These are phyloP conservation scores for Oreochromis aureus DNA, from an alignment of 2,113 vertebrate species.

Conservation along the genomic window DNA sequence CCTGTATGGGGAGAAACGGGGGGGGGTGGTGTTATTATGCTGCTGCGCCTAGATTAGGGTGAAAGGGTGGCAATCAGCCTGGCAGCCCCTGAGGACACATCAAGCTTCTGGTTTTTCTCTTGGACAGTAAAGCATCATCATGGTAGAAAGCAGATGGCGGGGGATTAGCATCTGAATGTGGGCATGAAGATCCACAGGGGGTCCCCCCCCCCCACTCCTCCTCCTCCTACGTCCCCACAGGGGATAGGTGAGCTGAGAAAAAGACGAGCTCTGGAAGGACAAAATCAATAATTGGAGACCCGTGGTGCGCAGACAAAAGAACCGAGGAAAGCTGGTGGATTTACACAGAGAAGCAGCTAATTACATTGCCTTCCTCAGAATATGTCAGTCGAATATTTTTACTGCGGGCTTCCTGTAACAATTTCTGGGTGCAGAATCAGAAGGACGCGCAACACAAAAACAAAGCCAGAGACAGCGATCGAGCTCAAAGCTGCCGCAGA, in stretches of 20 bases:
- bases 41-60: neutral
- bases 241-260: constrained; percentile 21
- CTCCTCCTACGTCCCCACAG: neutral
- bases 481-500: neutral
- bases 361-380: neutral
- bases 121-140: neutral
- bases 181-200: neutral
- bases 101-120: neutral
- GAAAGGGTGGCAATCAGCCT: neutral
- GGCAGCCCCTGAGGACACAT: neutral
- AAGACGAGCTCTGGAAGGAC: neutral
- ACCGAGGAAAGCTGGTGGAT: constrained; percentile 14
- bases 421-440: neutral
- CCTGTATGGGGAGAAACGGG: neutral
- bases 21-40: neutral
- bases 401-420: neutral
- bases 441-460: neutral
- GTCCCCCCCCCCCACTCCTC: neutral
- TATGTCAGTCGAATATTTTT: neutral
- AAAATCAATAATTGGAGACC: constrained; percentile 39
- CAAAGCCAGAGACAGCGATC: neutral
- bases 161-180: constrained; percentile 58
- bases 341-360: neutral
- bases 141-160: constrained; percentile 52
- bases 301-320: neutral